Evolutionary conservation across 2,888 invertebrate genomes (phyloP).

Genomic region (Drosophila dives): DNA sequence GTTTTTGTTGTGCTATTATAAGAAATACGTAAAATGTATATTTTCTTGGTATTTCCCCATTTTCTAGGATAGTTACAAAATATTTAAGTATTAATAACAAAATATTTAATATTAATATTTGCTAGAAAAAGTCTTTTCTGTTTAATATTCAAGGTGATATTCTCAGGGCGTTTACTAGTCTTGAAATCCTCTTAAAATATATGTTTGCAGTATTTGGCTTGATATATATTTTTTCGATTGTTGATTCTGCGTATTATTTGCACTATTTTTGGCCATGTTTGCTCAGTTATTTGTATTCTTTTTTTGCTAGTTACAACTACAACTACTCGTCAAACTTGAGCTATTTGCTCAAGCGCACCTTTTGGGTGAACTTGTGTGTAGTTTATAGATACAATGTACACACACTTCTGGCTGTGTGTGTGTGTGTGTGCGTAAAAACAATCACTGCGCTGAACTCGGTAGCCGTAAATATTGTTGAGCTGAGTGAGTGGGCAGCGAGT

Average conservation of each 20-base stretch:
- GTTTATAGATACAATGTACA: slow-evolving; percentile 36
- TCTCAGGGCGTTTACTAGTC: too few species aligned
- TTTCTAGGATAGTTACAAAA: neutral
- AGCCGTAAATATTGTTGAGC: slow-evolving; percentile 48
- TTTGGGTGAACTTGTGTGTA: slow-evolving; percentile 19
- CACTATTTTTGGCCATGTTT: slow-evolving; percentile 32
- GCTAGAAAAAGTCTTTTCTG: too few species aligned
- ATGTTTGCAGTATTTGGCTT: slow-evolving; percentile 10
- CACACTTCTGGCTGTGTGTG: slow-evolving; percentile 36
- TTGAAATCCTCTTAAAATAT: slow-evolving; percentile 35
- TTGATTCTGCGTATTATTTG: slow-evolving; percentile 14
- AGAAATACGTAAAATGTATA: neutral
- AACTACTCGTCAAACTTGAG: slow-evolving; percentile 26
- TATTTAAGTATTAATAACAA: too few species aligned
- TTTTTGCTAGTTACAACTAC: slow-evolving; percentile 28
- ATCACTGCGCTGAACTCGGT: slow-evolving; percentile 66
- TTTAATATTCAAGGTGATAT: neutral
- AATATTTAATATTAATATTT: too few species aligned
- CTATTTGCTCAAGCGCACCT: slow-evolving; percentile 67
- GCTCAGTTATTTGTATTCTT: slow-evolving; percentile 17
- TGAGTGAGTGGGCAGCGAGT: slow-evolving; percentile 47
- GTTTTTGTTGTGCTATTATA: neutral
- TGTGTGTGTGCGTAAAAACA: slow-evolving; percentile 30
- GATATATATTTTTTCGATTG: slow-evolving; percentile 9
- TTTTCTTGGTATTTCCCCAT: neutral